Evolutionary conservation across 2,888 invertebrate genomes (phyloP).

Genomic region (Acronicta leporina): DNA sequence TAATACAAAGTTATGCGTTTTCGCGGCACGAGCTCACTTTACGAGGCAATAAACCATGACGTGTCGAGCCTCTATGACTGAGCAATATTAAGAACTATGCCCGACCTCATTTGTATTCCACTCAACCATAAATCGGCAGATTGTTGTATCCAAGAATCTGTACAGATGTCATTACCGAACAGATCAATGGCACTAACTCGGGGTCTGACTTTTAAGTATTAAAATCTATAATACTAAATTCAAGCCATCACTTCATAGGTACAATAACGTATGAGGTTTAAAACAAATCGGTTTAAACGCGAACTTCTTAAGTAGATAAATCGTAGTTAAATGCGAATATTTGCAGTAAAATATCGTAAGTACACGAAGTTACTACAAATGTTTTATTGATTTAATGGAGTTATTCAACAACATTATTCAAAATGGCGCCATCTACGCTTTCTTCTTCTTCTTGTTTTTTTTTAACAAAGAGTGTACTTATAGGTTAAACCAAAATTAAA

Average conservation of each 20-base stretch:
- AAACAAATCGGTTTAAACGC: constrained; percentile 41
- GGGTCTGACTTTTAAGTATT: constrained; percentile 55
- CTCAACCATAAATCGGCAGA: constrained; percentile 77
- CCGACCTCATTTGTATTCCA: constrained; percentile 77
- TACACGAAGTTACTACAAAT: constrained; percentile 33
- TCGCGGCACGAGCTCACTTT: constrained; percentile 81
- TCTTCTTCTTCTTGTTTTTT: no score
- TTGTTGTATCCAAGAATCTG: constrained; percentile 62
- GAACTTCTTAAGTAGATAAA: constrained; percentile 17
- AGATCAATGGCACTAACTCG: constrained; percentile 60
- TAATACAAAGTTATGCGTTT: constrained; percentile 82
- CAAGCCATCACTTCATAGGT: constrained; percentile 37
- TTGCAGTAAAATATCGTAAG: constrained; percentile 27
- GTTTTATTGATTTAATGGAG: constrained; percentile 16
- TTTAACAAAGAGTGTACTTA: constrained; percentile 7
- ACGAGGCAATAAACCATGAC: constrained; percentile 80
- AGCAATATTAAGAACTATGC: constrained; percentile 78
- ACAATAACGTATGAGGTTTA: constrained; percentile 42
- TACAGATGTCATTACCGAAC: constrained; percentile 59
- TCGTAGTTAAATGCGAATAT: constrained; percentile 2
- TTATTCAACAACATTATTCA: constrained; percentile 19
- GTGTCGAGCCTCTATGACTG: constrained; percentile 75
- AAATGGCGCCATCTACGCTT: constrained; percentile 13
- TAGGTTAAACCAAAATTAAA: constrained; percentile 12
- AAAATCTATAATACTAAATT: constrained; percentile 55